Base-by-base conservation (phyloP, 2,113 vertebrate species). In the Gallinago undulata region DNA sequence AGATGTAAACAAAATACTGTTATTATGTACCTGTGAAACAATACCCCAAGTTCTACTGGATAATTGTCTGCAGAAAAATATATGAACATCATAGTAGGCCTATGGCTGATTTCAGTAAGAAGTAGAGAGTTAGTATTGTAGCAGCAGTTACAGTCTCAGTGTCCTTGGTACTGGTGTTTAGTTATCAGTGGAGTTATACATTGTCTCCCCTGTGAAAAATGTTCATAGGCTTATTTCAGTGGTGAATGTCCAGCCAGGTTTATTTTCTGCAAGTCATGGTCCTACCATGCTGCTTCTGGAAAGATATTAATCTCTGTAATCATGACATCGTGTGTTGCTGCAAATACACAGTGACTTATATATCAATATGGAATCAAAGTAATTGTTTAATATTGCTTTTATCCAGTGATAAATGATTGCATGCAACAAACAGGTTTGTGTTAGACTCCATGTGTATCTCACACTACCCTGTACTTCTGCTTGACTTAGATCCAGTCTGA, bases 261-360 rank as follows among this genome's bases (percentile, higher is more conserved):
- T 86, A 37, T 62, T 78, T 86, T 75, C 45, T 74, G 33, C 15
- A 83, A 51, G 4, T 10, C 31, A 11, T 68, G 16, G 21, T 62
- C 28, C 41, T 81, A 21, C 47, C 27, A 28, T 39, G 13, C 13
- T 81, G 9, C 15, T 69, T 60, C 43, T 81, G 47, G 51, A 74
- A 87, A 79, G 8, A 37, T 50, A 35, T 3, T 74, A 27, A 84
- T 73, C 11, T 73, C 48, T 77, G 37, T 77, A 73, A 68, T 3
- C 30, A 56, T 63, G 53, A 24, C n/a, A 9, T 39, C 9, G 14
- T 77, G 13, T 16, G 17, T 7, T 78, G 19, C 66, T 64, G 43
- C 45, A 30, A 75, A n/a, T 60, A 45, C 0, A 0, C 28, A 37
- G 31, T 25, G 27, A 77, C 24, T 59, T 48, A 5, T 55, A 43